Percentiles rank a stretch among this genome's conserved stretches.
phyloP scores from a whole-genome alignment of 2,113 vertebrate genomes.

The Malaclemys terrapin region DNA sequence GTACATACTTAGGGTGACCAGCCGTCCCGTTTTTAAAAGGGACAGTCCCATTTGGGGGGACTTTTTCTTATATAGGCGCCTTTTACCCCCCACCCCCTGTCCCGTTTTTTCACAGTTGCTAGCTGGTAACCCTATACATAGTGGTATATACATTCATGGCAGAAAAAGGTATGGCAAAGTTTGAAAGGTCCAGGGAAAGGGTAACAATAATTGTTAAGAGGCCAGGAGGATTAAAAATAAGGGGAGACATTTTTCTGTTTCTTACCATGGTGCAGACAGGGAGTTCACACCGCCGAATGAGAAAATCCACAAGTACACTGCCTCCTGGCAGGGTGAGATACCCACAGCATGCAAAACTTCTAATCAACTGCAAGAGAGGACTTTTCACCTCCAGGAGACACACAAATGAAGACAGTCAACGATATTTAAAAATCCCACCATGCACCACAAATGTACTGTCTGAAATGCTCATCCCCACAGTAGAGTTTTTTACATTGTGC shows the following conservation, averaged over 20 bases:
- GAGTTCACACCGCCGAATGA: background rate
- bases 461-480: background rate
- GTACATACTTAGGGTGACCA: background rate
- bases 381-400: background rate
- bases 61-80: too few relatives aligned
- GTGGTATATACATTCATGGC: background rate
- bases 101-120: too few relatives aligned
- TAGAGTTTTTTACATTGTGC: background rate
- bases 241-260: background rate
- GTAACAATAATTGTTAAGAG: background rate
- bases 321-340: conserved; percentile 1
- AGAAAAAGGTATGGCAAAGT: background rate
- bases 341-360: background rate
- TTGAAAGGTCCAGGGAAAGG: background rate
- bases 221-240: background rate
- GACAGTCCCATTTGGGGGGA: too few relatives aligned
- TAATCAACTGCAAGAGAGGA: background rate
- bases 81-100: too few relatives aligned
- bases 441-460: background rate
- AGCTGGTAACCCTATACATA: background rate
- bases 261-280: background rate
- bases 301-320: background rate
- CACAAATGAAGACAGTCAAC: background rate
- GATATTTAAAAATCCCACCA: too few relatives aligned
- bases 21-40: too few relatives aligned